Evolutionary conservation across 2,797 vertebrate species (phyloP), one percentile per base, ranked within the genome.

Genomic region (Parauchenoglanis punctatus): DNA sequence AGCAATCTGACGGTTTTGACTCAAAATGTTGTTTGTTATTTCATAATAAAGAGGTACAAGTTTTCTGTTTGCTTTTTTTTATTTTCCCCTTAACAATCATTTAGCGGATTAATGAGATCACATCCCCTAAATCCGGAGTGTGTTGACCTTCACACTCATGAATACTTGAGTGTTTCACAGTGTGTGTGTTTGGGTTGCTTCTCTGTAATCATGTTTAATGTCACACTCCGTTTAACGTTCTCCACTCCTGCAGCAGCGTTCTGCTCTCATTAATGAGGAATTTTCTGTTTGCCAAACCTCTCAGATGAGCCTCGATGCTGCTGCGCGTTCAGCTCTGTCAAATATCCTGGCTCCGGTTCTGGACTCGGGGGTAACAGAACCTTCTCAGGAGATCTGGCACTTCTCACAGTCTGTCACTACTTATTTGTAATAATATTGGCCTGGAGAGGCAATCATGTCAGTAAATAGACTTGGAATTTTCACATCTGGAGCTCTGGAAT

Each of bases 131-230:
- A 68, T 49, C 40, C 15, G 17, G 15, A 52, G 67, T 81, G 44
- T 23, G 11, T 63, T 68, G 61, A 85, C 70, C 82, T 87, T 88
- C 49, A 67, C 59, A 25, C 0, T 70, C 52, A 77, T 67, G 65
- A 91, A 85, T 91, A 83, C 92, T 92, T 91, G 84, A 88, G 76
- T 49, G 58, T 40, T 52, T 85, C 73, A 61, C 83, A 54, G 63
- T 31, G 49, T 49, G 59, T n/a, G 2, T 85, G 82, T 80, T 87
- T 87, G 49, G 86, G 88, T 90, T 92, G 8, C 35, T 81, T 88
- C 84, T 89, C 84, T 46, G 87, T 93, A 93, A 93, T 92, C 92
- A 86, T 91, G 87, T 94, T 92, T 92, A 90, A 94, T 95, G 92
- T 93, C 92, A 93, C 88, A 61, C 78, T 89, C 89, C 2, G 25